Conservation (phyloP, 2,113 vertebrate genomes). For the Hymenochirus boettgeri region DNA sequence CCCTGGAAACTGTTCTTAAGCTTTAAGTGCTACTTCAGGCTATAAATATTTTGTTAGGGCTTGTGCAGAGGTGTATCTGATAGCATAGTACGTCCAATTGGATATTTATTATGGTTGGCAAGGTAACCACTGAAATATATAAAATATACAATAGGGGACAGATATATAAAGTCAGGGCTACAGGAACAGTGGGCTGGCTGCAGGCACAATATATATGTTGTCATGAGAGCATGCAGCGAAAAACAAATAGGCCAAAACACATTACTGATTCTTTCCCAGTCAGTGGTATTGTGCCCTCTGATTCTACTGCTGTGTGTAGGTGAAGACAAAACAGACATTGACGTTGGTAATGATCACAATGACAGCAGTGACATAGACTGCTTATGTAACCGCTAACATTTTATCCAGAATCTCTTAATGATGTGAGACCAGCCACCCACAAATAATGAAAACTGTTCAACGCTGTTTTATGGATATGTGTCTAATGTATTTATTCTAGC, state of each 20-base stretch:
- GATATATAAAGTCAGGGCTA: slow-evolving; percentile 11
- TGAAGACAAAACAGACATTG: slow-evolving; percentile 12
- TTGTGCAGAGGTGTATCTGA: slow-evolving; percentile 24
- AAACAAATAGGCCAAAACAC: slow-evolving; percentile 12
- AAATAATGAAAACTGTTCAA: background rate
- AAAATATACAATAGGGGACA: slow-evolving; percentile 30
- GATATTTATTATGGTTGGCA: slow-evolving; percentile 43
- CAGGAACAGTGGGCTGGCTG: background rate
- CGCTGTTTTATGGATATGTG: background rate
- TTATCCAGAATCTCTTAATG: slow-evolving; percentile 7
- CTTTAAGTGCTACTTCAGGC: slow-evolving; percentile 2
- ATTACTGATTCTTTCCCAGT: background rate
- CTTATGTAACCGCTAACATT: slow-evolving; percentile 6
- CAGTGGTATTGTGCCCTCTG: background rate
- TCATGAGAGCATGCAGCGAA: slow-evolving; percentile 24
- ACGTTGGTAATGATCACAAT: slow-evolving; percentile 11
- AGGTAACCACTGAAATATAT: slow-evolving; percentile 27
- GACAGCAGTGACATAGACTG: slow-evolving; percentile 23
- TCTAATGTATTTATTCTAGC: background rate
- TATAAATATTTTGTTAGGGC: slow-evolving; percentile 19
- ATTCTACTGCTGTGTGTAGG: background rate
- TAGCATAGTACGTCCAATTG: slow-evolving; percentile 16
- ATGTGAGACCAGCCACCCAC: slow-evolving; percentile 28
- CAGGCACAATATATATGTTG: slow-evolving; percentile 18
- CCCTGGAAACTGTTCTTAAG: too few relatives aligned